Percentiles rank a stretch among this genome's conserved stretches.
Conservation (phyloP, 2,797 vertebrate genomes). For the Rhinogobio ventralis region DNA sequence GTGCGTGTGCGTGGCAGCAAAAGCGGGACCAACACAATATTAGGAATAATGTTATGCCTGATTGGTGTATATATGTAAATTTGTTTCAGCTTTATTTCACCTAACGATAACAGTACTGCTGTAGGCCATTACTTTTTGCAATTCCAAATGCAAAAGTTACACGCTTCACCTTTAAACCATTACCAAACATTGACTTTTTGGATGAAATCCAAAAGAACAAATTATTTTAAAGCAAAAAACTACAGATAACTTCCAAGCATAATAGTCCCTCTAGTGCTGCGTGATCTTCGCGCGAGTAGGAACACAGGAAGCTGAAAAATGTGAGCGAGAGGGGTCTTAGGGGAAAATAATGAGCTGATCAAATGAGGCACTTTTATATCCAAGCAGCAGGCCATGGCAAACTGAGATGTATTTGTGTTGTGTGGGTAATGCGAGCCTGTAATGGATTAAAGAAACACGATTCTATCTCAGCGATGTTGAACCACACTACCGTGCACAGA, state of each 20-base stretch:
- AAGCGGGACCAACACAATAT: no score
- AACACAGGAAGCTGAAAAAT: slow-evolving; percentile 4
- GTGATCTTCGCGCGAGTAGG: background rate
- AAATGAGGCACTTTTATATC: slow-evolving; percentile 49
- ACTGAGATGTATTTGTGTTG: slow-evolving; percentile 44
- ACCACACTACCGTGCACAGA: slow-evolving; percentile 11
- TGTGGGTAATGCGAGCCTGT: slow-evolving; percentile 29
- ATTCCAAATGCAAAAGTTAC: background rate
- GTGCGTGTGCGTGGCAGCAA: no score
- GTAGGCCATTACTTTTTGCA: background rate
- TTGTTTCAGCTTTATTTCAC: background rate
- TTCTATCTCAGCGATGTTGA: slow-evolving; percentile 43
- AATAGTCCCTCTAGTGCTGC: background rate
- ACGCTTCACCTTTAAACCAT: background rate
- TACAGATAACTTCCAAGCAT: background rate
- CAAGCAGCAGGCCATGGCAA: slow-evolving; percentile 28
- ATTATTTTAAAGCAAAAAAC: background rate
- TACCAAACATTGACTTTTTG: background rate
- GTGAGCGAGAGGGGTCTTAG: slow-evolving; percentile 1
- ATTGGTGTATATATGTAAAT: no score
- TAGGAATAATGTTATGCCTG: no score
- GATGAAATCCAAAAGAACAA: background rate
- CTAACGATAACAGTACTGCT: background rate
- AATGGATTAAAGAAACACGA: slow-evolving; percentile 54
- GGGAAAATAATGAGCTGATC: slow-evolving; percentile 51